Percentiles rank a stretch among this genome's conserved stretches.
Evolutionary conservation across 1,140 invertebrate genomes (phyloP).

Genomic region (Aphelinus certus): DNA sequence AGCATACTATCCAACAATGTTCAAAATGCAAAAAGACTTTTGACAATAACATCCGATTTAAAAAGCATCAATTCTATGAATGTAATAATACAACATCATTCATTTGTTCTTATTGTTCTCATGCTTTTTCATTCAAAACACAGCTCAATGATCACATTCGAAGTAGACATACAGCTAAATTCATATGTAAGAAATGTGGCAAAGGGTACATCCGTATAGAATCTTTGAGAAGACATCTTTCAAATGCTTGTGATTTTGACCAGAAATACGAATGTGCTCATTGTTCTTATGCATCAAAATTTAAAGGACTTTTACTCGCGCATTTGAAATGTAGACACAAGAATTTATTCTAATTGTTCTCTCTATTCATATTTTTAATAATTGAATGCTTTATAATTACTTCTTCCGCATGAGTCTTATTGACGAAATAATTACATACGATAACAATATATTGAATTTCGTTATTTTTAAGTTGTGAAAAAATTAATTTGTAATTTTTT

Average conservation of each 20-base stretch:
- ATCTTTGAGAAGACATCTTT: not conserved
- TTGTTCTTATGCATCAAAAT: not conserved
- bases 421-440: too few species aligned
- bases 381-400: too few species aligned
- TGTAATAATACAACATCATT: not conserved
- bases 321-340: not conserved
- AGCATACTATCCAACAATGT: not conserved
- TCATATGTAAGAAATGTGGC: not conserved
- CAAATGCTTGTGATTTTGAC: not conserved
- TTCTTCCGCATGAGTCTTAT: too few species aligned
- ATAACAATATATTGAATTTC: too few species aligned
- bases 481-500: too few species aligned
- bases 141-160: not conserved
- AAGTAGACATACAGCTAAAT: not conserved
- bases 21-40: conserved; percentile 1
- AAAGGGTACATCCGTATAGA: not conserved
- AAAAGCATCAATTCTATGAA: not conserved
- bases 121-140: not conserved
- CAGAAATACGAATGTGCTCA: not conserved
- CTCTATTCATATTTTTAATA: too few species aligned
- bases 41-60: not conserved
- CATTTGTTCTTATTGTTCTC: not conserved
- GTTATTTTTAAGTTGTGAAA: too few species aligned
- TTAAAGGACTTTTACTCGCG: not conserved
- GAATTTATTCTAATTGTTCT: too few species aligned